phyloP scores from a whole-genome alignment of 2,797 vertebrate genomes.

The Poliocrania exsul region DNA sequence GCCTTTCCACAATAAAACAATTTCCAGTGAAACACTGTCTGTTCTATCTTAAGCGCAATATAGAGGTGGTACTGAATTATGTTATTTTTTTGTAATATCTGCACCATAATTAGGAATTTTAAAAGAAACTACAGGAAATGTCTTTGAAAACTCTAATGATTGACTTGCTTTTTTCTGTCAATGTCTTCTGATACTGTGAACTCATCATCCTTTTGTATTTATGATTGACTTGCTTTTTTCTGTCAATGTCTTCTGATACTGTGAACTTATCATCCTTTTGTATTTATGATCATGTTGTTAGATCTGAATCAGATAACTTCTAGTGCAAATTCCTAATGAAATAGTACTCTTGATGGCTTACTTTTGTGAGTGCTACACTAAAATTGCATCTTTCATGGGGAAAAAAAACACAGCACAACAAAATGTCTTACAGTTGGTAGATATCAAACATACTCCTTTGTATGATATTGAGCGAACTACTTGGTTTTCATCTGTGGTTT shows the following conservation, averaged over 20 bases:
- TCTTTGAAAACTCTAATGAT: not conserved
- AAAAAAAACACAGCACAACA: not conserved
- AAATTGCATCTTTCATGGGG: not conserved
- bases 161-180: not conserved
- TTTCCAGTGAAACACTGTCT: not conserved
- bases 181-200: not conserved
- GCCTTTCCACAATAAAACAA: not conserved
- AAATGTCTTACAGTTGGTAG: not conserved
- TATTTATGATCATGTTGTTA: not conserved
- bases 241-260: not conserved
- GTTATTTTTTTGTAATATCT: not conserved
- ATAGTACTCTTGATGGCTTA: not conserved
- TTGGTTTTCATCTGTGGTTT: slow-evolving; percentile 20
- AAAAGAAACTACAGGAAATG: not conserved
- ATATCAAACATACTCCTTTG: not conserved
- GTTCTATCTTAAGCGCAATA: not conserved
- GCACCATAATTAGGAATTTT: not conserved
- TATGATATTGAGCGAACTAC: not conserved
- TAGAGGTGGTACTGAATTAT: not conserved
- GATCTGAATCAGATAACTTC: not conserved
- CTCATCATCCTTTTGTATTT: not conserved
- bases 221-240: not conserved
- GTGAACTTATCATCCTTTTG: not conserved
- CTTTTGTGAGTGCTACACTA: not conserved
- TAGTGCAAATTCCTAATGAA: not conserved